Evolutionary conservation across 2,888 invertebrate genomes (phyloP), one percentile per base, ranked within the genome.

Genomic region (Platerodrilus igneus): DNA sequence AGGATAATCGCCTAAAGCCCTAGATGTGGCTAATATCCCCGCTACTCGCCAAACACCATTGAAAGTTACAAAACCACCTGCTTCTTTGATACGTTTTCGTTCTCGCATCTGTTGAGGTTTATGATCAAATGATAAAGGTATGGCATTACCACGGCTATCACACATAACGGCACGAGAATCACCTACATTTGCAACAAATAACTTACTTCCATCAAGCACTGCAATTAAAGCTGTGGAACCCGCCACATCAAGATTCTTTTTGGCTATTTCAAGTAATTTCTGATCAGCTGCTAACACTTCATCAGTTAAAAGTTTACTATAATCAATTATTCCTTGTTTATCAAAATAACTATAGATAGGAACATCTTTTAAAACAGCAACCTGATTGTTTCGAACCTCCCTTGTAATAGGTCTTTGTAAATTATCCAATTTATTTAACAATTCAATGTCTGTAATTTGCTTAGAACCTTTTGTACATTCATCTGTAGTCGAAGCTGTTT

Each of bases 31-130:
- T 51, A 95, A 72, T 52, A 95, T 91, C 4, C 95, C 95, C 34
- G 91, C 93, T 3, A 95, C 94, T 53, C 95, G 73, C 95, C 95
- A 95, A 1, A 95, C 95, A 17, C 95, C 94, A 63, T 93, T 90
- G 60, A 93, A 94, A 28, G 89, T 87, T 31, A 96, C 89, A 62
- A 90, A 90, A 10, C 96, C 95, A 29, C 96, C 96, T 15, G 95
- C 94, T 62, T 92, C 90, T 62, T 88, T 87, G 56, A 96, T 96
- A 48, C 95, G 77, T 60, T 85, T 89, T 39, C 85, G 81, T 72
- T 96, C 95, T 54, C 91, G 79, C 73, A 91, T 90, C 77, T 93
- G 90, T 63, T 93, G 90, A 21, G 96, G 96, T 71, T 96, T 96
- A 66, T 96, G 96, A 68, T 96, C 96, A 67, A 90, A 91, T 1